phyloP scores from a whole-genome alignment of 2,113 vertebrate species.

The Tragelaphus strepsiceros region DNA sequence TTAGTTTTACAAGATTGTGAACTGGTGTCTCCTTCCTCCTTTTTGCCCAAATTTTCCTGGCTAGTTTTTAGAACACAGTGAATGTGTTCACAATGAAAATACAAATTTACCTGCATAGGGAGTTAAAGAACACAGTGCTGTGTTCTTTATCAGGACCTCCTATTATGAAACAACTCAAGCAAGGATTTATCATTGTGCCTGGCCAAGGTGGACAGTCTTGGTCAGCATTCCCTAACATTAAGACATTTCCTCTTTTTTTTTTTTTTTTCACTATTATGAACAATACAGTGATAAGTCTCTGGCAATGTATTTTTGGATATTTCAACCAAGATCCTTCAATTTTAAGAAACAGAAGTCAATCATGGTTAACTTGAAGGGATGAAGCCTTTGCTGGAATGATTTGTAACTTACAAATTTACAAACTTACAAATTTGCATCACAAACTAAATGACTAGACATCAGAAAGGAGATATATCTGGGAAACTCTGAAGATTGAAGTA shows the following conservation, averaged over 20 bases:
- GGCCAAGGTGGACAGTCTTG: neutral
- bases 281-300: neutral
- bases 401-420: neutral
- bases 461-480: neutral
- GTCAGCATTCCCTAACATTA: neutral
- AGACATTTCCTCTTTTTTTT: neutral
- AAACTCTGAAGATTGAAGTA: neutral
- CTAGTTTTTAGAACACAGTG: neutral
- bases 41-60: neutral
- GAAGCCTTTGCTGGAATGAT: neutral
- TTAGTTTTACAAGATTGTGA: neutral
- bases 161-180: neutral
- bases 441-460: neutral
- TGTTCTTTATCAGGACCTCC: neutral
- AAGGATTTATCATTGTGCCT: neutral
- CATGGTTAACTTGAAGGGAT: neutral
- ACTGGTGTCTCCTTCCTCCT: neutral
- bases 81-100: neutral
- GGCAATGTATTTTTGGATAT: neutral
- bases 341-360: neutral
- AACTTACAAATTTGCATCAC: neutral
- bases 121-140: neutral
- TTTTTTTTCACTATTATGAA: neutral
- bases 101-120: neutral
- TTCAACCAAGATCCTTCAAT: neutral